phyloP scores from a whole-genome alignment of 2,888 invertebrate genomes.

The Andrena camellia region DNA sequence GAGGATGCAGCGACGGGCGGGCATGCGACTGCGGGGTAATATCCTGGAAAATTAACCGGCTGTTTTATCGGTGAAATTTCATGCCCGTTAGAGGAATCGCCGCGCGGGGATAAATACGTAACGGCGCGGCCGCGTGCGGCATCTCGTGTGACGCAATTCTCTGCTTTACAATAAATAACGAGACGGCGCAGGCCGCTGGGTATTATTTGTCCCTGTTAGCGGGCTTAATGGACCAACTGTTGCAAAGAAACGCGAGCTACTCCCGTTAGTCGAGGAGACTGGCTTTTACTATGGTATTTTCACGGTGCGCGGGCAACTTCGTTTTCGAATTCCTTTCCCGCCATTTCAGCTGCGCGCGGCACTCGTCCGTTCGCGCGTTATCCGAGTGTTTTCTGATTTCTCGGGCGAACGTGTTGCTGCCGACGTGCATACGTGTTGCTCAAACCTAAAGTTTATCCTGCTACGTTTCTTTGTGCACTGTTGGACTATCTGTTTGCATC shows the following conservation, averaged over 20 bases:
- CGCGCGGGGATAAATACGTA: not conserved
- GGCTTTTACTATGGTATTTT: not conserved
- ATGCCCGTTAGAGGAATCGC: slow-evolving; percentile 20
- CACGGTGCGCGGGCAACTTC: slow-evolving; percentile 7
- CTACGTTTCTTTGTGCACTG: too few relatives aligned
- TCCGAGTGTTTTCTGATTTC: not conserved
- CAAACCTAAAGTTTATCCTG: not conserved
- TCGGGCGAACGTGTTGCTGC: not conserved
- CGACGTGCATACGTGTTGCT: not conserved
- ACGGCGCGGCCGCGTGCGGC: slow-evolving; percentile 14
- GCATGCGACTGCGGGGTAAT: not conserved
- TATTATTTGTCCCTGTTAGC: slow-evolving; percentile 42
- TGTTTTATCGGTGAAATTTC: slow-evolving; percentile 41
- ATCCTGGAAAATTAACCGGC: slow-evolving; percentile 30
- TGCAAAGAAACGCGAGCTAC: slow-evolving; percentile 9
- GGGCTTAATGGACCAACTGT: slow-evolving; percentile 36
- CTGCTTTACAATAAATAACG: slow-evolving; percentile 37
- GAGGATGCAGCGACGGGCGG: not conserved
- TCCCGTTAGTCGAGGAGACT: slow-evolving; percentile 29
- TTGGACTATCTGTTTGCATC: too few relatives aligned
- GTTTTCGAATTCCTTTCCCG: slow-evolving; percentile 8
- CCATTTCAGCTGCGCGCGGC: not conserved
- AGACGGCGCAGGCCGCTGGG: slow-evolving; percentile 11
- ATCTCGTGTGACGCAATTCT: slow-evolving; percentile 38
- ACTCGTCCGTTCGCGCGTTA: not conserved